Evolutionary conservation across 2,888 invertebrate species (phyloP).

Genomic region (Adelognathus sp.): DNA sequence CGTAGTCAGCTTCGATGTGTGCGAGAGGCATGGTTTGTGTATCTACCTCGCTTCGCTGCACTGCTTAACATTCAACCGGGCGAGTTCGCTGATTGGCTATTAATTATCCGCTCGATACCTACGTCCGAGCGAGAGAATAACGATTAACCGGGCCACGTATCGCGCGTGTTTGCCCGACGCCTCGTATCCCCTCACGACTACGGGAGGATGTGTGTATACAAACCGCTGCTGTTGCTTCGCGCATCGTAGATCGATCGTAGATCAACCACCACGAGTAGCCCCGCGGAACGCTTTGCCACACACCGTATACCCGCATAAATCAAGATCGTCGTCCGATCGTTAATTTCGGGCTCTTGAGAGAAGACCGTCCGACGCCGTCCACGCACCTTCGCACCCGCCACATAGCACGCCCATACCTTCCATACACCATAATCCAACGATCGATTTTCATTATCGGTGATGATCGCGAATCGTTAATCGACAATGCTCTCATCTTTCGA

Average conservation of each 20-base stretch:
- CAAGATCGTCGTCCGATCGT: slow-evolving; percentile 72
- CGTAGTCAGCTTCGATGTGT: slow-evolving; percentile 7
- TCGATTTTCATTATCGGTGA: slow-evolving; percentile 31
- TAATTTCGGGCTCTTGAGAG: slow-evolving; percentile 71
- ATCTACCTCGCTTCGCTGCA: slow-evolving; percentile 37
- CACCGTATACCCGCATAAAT: slow-evolving; percentile 68
- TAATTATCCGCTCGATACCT: slow-evolving; percentile 76
- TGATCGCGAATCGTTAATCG: slow-evolving; percentile 6
- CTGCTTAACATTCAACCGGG: slow-evolving; percentile 75
- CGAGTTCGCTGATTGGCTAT: slow-evolving; percentile 77
- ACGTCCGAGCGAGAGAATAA: slow-evolving; percentile 75
- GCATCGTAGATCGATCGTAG: slow-evolving; percentile 71
- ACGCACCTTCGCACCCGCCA: slow-evolving; percentile 18
- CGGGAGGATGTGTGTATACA: neutral
- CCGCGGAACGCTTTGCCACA: slow-evolving; percentile 20
- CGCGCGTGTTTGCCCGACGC: slow-evolving; percentile 69
- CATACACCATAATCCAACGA: slow-evolving; percentile 13
- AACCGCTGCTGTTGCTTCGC: neutral
- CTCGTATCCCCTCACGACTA: slow-evolving; percentile 15
- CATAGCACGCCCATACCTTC: neutral
- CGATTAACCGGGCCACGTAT: slow-evolving; percentile 73
- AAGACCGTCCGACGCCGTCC: slow-evolving; percentile 43
- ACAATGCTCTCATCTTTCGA: neutral
- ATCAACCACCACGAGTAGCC: slow-evolving; percentile 60
- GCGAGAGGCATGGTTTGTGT: neutral